These are phyloP conservation scores for Australoheros scitulus DNA, from an alignment of 2,113 vertebrate genomes.

Conservation along the genomic window DNA sequence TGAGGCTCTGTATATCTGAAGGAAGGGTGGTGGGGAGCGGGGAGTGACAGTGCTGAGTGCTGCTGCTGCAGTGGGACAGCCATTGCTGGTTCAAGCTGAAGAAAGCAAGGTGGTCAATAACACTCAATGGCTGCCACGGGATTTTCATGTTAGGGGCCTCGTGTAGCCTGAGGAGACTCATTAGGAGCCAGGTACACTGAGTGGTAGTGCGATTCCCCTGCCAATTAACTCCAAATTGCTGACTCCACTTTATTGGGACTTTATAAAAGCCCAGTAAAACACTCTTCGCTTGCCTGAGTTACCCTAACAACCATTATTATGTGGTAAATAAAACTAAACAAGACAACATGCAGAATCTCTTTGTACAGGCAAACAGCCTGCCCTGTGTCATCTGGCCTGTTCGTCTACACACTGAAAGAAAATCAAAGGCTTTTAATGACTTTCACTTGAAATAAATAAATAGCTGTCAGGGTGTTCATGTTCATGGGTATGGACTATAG, in stretches of 20 bases:
- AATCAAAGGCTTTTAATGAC: not conserved
- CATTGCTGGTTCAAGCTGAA: conserved; percentile 24
- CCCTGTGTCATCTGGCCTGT: not conserved
- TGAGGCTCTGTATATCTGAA: conserved; percentile 9
- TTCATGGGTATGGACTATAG: not conserved
- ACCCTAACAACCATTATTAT: conserved; percentile 5
- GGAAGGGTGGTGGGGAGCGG: conserved; percentile 12
- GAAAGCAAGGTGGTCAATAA: conserved; percentile 48
- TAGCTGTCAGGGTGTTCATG: not conserved
- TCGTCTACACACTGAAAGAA: not conserved
- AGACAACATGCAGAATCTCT: not conserved
- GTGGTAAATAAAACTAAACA: conserved; percentile 5
- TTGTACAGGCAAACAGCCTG: not conserved
- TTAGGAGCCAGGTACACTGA: conserved; percentile 38
- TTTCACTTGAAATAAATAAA: not conserved
- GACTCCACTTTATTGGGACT: conserved; percentile 13
- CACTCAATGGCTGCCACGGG: conserved; percentile 29
- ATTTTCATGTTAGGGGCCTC: conserved; percentile 19
- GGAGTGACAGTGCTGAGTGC: conserved; percentile 24
- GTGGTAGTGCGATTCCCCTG: conserved; percentile 19
- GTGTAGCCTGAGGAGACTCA: conserved; percentile 29
- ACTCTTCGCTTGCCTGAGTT: not conserved
- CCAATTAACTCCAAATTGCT: conserved; percentile 38
- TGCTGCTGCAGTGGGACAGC: conserved; percentile 38
- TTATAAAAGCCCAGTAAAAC: conserved; percentile 26